Evolutionary conservation across 2,888 invertebrate species (phyloP).

Genomic region (Drosophila quinaria): DNA sequence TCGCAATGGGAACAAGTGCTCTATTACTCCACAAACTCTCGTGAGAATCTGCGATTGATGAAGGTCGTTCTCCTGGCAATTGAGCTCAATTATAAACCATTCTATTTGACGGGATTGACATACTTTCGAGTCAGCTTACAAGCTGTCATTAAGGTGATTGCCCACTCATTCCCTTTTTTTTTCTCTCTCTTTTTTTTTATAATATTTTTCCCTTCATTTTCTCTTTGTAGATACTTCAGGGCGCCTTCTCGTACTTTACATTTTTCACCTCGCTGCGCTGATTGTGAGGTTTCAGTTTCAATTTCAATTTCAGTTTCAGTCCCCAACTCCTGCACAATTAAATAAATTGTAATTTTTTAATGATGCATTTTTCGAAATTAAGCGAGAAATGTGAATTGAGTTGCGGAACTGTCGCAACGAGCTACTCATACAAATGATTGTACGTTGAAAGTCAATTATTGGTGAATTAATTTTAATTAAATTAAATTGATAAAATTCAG

Average conservation of each 20-base stretch:
- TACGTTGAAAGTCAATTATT: slow-evolving; percentile 78
- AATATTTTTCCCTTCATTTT: not conserved
- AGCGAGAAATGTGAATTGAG: slow-evolving; percentile 11
- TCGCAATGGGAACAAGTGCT: slow-evolving; percentile 74
- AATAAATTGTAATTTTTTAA: slow-evolving; percentile 61
- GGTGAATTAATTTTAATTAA: slow-evolving; percentile 76
- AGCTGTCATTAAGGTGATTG: slow-evolving; percentile 67
- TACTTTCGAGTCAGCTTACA: slow-evolving; percentile 75
- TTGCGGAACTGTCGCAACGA: slow-evolving; percentile 16
- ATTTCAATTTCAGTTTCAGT: slow-evolving; percentile 3
- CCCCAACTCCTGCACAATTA: slow-evolving; percentile 11
- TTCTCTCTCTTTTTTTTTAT: not conserved
- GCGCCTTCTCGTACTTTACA: slow-evolving; percentile 74
- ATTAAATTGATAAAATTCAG: slow-evolving; percentile 66
- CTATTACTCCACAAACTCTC: slow-evolving; percentile 57
- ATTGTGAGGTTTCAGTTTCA: slow-evolving; percentile 15
- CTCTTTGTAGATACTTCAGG: slow-evolving; percentile 71
- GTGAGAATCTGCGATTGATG: slow-evolving; percentile 68
- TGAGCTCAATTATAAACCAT: slow-evolving; percentile 66
- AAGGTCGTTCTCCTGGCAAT: slow-evolving; percentile 73
- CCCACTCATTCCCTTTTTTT: not conserved
- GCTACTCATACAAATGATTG: slow-evolving; percentile 64
- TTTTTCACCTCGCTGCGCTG: slow-evolving; percentile 71
- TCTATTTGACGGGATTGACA: slow-evolving; percentile 71
- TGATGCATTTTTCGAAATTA: slow-evolving; percentile 41